Conservation (phyloP, 2,113 vertebrate species). For the Corythaixoides concolor region DNA sequence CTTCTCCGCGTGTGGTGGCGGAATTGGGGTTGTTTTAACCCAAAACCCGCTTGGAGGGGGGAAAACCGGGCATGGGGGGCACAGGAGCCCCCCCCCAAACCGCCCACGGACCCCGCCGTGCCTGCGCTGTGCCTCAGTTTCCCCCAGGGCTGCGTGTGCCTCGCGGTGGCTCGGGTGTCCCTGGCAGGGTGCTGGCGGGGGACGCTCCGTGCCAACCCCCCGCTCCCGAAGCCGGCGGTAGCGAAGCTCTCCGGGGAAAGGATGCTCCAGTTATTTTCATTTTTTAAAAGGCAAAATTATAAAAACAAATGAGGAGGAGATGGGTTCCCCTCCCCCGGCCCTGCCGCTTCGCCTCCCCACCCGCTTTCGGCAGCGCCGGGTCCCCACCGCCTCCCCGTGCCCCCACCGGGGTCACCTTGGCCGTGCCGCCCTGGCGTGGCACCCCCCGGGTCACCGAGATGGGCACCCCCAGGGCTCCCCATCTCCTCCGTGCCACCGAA, state of each 20-base stretch:
- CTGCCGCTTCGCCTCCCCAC: neutral
- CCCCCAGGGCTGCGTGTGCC: neutral
- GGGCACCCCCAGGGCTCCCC: neutral
- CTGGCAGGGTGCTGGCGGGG: neutral
- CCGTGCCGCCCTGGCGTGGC: neutral
- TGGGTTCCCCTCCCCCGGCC: neutral
- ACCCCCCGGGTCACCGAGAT: rapidly evolving
- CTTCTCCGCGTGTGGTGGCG: neutral
- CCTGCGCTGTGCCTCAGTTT: neutral
- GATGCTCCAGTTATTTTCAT: conserved; percentile 41
- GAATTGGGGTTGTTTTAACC: neutral
- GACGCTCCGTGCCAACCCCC: neutral
- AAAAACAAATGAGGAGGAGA: conserved; percentile 43
- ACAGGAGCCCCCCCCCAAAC: neutral
- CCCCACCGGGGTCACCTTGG: neutral
- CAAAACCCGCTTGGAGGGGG: rapidly evolving
- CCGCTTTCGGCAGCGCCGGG: neutral
- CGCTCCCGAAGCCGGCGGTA: neutral
- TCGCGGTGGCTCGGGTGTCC: neutral
- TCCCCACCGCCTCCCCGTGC: neutral
- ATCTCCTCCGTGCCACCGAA: neutral
- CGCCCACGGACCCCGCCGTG: rapidly evolving
- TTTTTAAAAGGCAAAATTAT: conserved; percentile 39
- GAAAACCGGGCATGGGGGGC: neutral
- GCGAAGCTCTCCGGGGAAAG: neutral